These are phyloP conservation scores for Phalacrocorax aristotelis DNA, from an alignment of 2,113 vertebrate species.

Conservation along the genomic window DNA sequence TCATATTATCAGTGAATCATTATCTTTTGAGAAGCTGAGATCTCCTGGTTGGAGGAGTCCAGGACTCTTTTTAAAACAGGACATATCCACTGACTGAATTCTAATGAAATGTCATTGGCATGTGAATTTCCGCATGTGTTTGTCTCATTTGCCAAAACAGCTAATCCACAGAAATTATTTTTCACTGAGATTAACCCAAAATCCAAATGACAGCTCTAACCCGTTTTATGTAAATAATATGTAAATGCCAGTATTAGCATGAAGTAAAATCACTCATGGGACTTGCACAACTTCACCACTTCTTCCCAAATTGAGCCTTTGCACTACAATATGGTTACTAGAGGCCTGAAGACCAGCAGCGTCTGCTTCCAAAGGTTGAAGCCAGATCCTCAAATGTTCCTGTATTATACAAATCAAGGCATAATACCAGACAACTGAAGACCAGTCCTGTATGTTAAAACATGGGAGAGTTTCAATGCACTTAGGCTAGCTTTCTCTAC, in stretches of 20 bases:
- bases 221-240: background rate
- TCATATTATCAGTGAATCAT: background rate
- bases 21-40: background rate
- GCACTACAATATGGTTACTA: background rate
- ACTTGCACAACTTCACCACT: background rate
- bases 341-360: background rate
- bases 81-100: background rate
- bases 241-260: background rate
- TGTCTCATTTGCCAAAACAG: background rate
- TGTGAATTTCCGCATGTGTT: background rate
- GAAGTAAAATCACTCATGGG: background rate
- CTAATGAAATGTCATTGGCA: background rate
- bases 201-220: background rate
- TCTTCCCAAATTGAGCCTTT: background rate
- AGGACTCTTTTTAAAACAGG: background rate
- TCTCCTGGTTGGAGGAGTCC: background rate
- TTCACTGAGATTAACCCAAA: slow-evolving; percentile 23
- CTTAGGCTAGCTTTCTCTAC: background rate
- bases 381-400: background rate
- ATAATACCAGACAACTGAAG: background rate
- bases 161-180: slow-evolving; percentile 17
- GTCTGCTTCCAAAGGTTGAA: slow-evolving; percentile 4
- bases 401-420: background rate
- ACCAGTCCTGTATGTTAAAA: background rate
- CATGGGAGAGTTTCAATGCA: background rate